Conservation (phyloP, 2,113 vertebrate species). For the Menidia beryllina region DNA sequence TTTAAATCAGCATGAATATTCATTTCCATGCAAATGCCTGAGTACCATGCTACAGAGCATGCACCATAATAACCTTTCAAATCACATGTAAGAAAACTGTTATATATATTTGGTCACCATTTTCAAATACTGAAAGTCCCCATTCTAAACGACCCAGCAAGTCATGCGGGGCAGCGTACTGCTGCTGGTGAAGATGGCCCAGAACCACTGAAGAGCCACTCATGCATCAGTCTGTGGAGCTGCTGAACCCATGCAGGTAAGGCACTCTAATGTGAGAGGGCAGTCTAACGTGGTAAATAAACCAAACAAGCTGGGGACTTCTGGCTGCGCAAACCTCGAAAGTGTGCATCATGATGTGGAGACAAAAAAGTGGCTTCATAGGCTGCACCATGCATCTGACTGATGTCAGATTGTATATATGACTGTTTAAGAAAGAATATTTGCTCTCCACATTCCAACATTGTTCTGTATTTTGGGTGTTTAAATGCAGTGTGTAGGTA, state of each 20-base stretch:
- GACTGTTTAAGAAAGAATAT: slow-evolving; percentile 4
- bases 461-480: not conserved
- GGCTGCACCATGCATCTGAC: slow-evolving; percentile 34
- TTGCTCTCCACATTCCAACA: not conserved
- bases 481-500: slow-evolving; percentile 1
- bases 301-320: slow-evolving; percentile 1
- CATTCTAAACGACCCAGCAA: not conserved
- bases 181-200: slow-evolving; percentile 25
- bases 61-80: not conserved
- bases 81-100: not conserved
- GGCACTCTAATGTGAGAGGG: not conserved
- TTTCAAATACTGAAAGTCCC: slow-evolving; percentile 13
- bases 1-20: not conserved
- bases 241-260: slow-evolving; percentile 50
- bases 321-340: not conserved
- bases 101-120: not conserved
- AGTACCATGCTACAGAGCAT: not conserved
- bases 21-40: not conserved
- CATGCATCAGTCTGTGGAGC: slow-evolving; percentile 51
- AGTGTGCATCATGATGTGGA: slow-evolving; percentile 28
- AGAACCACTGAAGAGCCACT: slow-evolving; percentile 12
- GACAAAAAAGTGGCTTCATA: slow-evolving; percentile 6
- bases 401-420: slow-evolving; percentile 1
- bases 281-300: slow-evolving; percentile 1
- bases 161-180: slow-evolving; percentile 48